Evolutionary conservation across 2,113 vertebrate genomes (phyloP).

Genomic region (Naja naja): DNA sequence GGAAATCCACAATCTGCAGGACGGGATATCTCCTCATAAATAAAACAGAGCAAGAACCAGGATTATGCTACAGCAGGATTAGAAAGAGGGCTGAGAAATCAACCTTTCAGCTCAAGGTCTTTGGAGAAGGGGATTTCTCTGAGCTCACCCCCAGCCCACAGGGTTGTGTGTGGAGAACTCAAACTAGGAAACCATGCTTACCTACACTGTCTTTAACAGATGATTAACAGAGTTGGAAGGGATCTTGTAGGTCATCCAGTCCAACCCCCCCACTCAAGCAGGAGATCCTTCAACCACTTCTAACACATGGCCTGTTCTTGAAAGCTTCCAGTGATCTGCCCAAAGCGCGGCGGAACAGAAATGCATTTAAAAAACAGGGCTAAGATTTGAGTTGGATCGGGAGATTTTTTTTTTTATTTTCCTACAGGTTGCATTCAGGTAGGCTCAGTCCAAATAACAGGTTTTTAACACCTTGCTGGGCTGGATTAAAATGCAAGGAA

Average conservation of each 20-base stretch:
- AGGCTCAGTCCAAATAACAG: neutral
- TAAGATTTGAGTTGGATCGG: neutral
- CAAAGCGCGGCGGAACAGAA: neutral
- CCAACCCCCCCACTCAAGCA: no score
- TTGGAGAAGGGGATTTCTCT: neutral
- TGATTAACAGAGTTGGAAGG: no score
- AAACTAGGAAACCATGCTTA: neutral
- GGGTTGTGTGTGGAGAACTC: neutral
- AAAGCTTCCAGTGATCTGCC: no score
- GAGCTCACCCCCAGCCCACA: neutral
- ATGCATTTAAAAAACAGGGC: neutral
- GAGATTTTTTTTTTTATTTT: neutral
- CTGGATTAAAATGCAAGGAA: neutral
- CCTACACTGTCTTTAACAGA: neutral
- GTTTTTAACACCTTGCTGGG: neutral
- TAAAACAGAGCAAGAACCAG: neutral
- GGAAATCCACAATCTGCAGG: neutral
- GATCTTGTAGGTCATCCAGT: no score
- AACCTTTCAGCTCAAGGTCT: neutral
- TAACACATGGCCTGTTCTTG: no score
- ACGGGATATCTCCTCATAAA: neutral
- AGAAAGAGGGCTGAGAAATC: neutral
- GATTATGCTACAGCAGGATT: no score
- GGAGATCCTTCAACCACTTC: no score
- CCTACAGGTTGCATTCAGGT: neutral